Evolutionary conservation across 1,140 invertebrate genomes (phyloP), one percentile per base, ranked within the genome.

Genomic region (Drosophila bocki): DNA sequence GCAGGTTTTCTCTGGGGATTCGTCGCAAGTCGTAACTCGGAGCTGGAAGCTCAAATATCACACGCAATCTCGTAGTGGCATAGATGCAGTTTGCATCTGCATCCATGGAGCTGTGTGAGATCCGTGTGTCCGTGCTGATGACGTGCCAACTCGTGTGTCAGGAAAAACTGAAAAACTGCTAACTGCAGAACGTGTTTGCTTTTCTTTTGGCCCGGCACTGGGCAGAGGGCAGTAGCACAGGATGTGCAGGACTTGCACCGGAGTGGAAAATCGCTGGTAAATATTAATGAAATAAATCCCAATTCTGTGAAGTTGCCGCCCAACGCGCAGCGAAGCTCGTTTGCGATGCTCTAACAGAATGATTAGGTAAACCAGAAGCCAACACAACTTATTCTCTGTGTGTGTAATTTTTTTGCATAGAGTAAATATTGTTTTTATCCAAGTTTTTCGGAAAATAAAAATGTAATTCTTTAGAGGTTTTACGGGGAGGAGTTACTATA

Each of bases 51-150:
- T 3, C 13, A 11, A 45, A 50, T 50, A 35, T 47, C 69, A 17
- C 50, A 69, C 64, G 39, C 56, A 61, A 39, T 42, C 22, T 44
- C 41, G 32, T 39, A 17, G 13, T 26, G 35, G 19, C 19, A 33
- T 53, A 53, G 51, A 53, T 64, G 37, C 51, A 39, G 29, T 17
- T 67, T 48, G 59, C 71, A 44, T 60, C 35, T 29, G 48, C 47
- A 42, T 56, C 53, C 53, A 26, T 39, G 12, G 26, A 29, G 17
- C 26, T 50, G 22, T 56, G 35, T n/a, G 53, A 56, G 19, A 26
- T 56, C 53, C 35, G 70, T 56, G 58, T 54, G 58, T 61, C 58
- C 70, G 70, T 53, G 70, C 35, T 75, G 71, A 63, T 71, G 61
- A 71, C 37, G 53, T 77, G 71, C 68, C 57, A 53, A 44, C 41